Evolutionary conservation across 53 echinoderm and acorn worm species (phyloP).

Genomic region (Holothuria leucospilota): DNA sequence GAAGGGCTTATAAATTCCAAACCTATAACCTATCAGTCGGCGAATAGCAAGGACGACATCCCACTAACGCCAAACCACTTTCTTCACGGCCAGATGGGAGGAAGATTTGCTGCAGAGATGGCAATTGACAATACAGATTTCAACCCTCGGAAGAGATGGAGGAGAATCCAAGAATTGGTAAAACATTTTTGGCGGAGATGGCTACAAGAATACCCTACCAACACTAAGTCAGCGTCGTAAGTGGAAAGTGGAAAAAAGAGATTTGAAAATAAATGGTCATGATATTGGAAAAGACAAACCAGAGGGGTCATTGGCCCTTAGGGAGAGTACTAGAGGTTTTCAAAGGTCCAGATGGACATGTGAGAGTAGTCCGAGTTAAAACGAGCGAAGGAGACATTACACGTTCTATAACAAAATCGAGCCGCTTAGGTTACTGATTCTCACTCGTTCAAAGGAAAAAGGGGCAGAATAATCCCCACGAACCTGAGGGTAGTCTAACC

Average conservation of each 20-base stretch:
- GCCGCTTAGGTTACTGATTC: not conserved
- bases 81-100: not conserved
- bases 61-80: slow-evolving; percentile 16
- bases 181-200: no score
- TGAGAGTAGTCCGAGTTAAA: not conserved
- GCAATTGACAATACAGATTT: not conserved
- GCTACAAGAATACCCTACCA: no score
- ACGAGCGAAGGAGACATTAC: slow-evolving; percentile 4
- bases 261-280: slow-evolving; percentile 18
- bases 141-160: slow-evolving; percentile 15
- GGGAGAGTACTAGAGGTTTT: not conserved
- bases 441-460: not conserved
- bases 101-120: slow-evolving; percentile 7
- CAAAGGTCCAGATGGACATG: slow-evolving; percentile 7
- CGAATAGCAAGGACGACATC: slow-evolving; percentile 5
- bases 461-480: slow-evolving; percentile 17
- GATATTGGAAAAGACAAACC: not conserved
- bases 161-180: no score
- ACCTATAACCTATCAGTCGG: slow-evolving; percentile 25
- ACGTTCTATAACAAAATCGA: not conserved
- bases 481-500: slow-evolving; percentile 22
- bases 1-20: slow-evolving; percentile 8
- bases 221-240: not conserved
- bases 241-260: not conserved
- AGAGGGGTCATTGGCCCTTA: not conserved